phyloP scores from a whole-genome alignment of 2,113 vertebrate genomes.

The Reinhardtius hippoglossoides region DNA sequence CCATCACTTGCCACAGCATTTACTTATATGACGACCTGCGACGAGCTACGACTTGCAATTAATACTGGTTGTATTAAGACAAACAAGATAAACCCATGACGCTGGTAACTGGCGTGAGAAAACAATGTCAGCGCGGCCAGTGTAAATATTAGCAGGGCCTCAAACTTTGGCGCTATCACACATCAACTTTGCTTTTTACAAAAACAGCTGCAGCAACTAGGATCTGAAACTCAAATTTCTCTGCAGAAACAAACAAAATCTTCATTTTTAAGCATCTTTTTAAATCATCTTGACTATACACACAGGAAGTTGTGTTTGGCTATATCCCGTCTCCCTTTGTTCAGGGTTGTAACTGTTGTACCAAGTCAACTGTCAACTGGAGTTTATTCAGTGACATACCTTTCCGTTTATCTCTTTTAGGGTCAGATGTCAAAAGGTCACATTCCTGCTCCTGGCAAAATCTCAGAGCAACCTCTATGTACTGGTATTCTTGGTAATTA shows the following conservation, averaged over 20 bases:
- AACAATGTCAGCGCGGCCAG: background rate
- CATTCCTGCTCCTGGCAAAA: constrained; percentile 71
- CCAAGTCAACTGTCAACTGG: background rate
- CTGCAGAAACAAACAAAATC: background rate
- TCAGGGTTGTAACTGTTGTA: constrained; percentile 2
- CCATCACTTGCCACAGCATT: constrained; percentile 13
- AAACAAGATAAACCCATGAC: background rate
- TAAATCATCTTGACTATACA: background rate
- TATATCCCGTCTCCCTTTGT: background rate
- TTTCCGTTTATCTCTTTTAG: constrained; percentile 64
- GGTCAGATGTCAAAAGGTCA: constrained; percentile 73
- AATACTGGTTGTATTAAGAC: background rate
- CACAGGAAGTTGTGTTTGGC: background rate
- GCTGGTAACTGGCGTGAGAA: background rate
- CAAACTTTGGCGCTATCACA: background rate
- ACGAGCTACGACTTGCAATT: constrained; percentile 30
- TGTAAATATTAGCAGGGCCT: constrained; percentile 3
- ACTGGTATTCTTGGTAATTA: constrained; percentile 32
- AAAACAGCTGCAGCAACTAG: background rate
- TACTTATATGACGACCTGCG: constrained; percentile 5
- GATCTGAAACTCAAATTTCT: background rate
- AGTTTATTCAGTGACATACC: constrained; percentile 51
- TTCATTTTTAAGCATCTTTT: background rate
- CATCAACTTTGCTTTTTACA: background rate
- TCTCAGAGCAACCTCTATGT: constrained; percentile 48